Percentiles rank a stretch among this genome's conserved stretches.
These are phyloP conservation scores for Hirudinaria manillensis DNA, from an alignment of 2,888 invertebrate genomes.

Conservation along the genomic window DNA sequence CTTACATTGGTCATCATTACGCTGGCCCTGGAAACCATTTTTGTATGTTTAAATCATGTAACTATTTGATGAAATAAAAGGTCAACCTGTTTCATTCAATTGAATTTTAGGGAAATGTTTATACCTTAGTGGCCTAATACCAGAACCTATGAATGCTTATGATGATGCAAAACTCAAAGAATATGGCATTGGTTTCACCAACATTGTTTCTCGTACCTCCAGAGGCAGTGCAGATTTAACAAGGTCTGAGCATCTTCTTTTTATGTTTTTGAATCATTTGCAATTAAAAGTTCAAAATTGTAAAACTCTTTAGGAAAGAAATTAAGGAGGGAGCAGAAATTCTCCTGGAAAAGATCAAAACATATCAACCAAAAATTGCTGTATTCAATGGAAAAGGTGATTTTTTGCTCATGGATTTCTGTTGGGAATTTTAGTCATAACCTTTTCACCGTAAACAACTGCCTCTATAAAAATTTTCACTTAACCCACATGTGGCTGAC, in stretches of 20 bases:
- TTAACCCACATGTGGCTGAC: too few species aligned
- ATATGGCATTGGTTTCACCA: conserved; percentile 90
- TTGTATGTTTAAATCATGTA: conserved; percentile 61
- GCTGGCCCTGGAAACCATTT: conserved; percentile 98
- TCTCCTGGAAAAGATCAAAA: conserved; percentile 79
- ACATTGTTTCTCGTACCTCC: conserved; percentile 90
- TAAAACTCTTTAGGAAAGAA: conserved; percentile 50
- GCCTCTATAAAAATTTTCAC: too few species aligned
- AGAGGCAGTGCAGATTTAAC: conserved; percentile 92
- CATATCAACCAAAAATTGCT: conserved; percentile 89
- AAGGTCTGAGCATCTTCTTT: conserved; percentile 41
- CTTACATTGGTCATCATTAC: conserved; percentile 96
- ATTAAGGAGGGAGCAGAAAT: conserved; percentile 67
- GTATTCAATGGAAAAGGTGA: conserved; percentile 92
- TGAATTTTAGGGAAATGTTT: conserved; percentile 76
- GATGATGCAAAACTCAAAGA: conserved; percentile 87
- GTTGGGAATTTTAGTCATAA: neutral
- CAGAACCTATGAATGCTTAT: conserved; percentile 90
- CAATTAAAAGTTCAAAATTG: conserved; percentile 18
- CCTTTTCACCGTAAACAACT: too few species aligned
- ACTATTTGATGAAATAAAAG: neutral
- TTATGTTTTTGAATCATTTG: neutral
- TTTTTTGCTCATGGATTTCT: neutral
- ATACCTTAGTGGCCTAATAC: conserved; percentile 84
- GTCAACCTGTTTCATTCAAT: neutral